Evolutionary conservation across 2,113 vertebrate genomes (phyloP), one percentile per base, ranked within the genome.

Genomic region (Archilochus colubris): DNA sequence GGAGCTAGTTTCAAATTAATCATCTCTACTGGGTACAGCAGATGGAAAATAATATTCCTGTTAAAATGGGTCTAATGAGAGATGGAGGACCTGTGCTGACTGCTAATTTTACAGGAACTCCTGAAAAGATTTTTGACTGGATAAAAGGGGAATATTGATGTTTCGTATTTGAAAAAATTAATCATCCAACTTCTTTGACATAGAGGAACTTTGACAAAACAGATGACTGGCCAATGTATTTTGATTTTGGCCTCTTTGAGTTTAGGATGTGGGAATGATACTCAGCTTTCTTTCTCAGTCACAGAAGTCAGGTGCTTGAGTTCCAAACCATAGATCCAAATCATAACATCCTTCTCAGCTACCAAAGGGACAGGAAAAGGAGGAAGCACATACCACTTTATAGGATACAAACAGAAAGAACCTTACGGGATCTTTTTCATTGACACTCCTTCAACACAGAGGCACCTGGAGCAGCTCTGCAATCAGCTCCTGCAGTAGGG

Each of bases 1-100:
- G 67, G 87, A 53, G 67, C 55, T 86, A 55, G 33, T 82, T 95
- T 95, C 55, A 85, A 94, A 94, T 84, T 85, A 89, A 86, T 93
- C 69, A 89, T 87, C 82, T 91, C 82, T 91, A 93, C 87, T 74
- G 72, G 79, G 72, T 57, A 82, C 38, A 92, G 68, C 82, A 89
- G 59, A 95, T 72, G 76, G 79, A 94, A 96, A 91, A 89, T 43
- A 87, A 69, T 53, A 75, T 88, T 88, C 57, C 76, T 83, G 73
- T 86, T 91, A 70, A 95, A 89, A 81, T 38, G 51, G 28, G 43
- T 63, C 68, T 94, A 88, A 90, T 83, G 80, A 86, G 68, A 95
- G 66, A 86, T 51, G 23, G 59, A 88, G 76, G 63, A 73, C 57
- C 80, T 4, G 16, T 54, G 36, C 53, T 89, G 86, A 87, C 81